phyloP scores from a whole-genome alignment of 1,140 invertebrate species.

The Phocides pigmalion region DNA sequence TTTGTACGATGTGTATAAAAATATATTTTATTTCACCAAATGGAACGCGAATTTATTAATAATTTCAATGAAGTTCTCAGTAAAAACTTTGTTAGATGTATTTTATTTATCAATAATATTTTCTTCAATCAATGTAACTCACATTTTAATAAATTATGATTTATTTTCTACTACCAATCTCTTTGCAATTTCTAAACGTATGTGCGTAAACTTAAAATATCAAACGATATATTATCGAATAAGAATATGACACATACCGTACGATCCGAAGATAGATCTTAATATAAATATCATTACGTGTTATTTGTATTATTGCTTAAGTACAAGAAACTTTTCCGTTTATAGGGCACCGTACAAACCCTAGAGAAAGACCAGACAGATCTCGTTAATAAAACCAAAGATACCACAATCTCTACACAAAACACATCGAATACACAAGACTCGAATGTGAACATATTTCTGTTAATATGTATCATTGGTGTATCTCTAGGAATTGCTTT shows the following conservation, averaged over 20 bases:
- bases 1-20: neutral
- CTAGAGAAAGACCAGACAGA: conserved; percentile 14
- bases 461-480: conserved; percentile 65
- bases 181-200: too few relatives aligned
- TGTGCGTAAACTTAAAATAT: neutral
- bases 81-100: too few relatives aligned
- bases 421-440: conserved; percentile 42
- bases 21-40: too few relatives aligned
- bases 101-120: too few relatives aligned
- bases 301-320: neutral
- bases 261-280: neutral
- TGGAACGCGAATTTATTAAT: too few relatives aligned
- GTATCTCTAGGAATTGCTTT: conserved; percentile 63
- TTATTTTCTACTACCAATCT: too few relatives aligned
- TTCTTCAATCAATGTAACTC: too few relatives aligned
- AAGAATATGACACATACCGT: neutral
- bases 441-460: conserved; percentile 51
- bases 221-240: neutral
- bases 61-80: too few relatives aligned
- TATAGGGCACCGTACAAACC: conserved; percentile 41
- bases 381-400: conserved; percentile 35
- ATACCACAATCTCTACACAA: conserved; percentile 18
- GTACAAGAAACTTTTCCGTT: conserved; percentile 29
- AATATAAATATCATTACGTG: neutral
- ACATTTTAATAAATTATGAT: too few relatives aligned